Percentiles rank a stretch among this genome's conserved stretches.
These are phyloP conservation scores for Fratercula arctica DNA, from an alignment of 2,797 vertebrate species.

Conservation along the genomic window DNA sequence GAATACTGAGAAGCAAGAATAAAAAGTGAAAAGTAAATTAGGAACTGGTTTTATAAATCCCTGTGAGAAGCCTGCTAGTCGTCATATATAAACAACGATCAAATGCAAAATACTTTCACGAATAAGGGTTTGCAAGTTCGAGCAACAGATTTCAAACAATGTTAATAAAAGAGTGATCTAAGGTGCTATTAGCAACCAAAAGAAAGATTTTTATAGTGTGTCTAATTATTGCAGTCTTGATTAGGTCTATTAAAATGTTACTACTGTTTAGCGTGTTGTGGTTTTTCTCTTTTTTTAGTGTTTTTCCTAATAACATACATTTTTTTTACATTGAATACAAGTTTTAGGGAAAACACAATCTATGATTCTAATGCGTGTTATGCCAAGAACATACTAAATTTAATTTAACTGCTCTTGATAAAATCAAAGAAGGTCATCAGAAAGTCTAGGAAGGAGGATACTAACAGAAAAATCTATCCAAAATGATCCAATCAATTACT, in stretches of 20 bases:
- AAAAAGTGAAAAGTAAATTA: conserved; percentile 35
- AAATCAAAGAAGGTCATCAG: background rate
- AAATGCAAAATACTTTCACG: background rate
- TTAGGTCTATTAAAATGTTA: background rate
- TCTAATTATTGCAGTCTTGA: background rate
- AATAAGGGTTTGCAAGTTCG: background rate
- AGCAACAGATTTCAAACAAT: background rate
- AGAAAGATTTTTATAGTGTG: background rate
- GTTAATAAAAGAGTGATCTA: background rate
- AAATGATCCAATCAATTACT: background rate
- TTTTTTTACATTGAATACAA: background rate
- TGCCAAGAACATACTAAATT: background rate
- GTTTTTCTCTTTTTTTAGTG: background rate
- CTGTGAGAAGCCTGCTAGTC: background rate
- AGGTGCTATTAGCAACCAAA: background rate
- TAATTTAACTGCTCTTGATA: background rate
- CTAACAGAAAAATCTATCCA: background rate
- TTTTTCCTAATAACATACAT: background rate
- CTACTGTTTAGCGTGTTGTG: background rate
- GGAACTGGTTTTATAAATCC: background rate
- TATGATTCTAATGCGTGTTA: background rate
- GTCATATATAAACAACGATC: background rate
- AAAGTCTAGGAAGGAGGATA: background rate
- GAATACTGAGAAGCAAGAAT: background rate
- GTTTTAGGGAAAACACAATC: background rate